Conservation (phyloP, 37 sponge, comb jelly and placozoan species). For the Ephydatia muelleri region DNA sequence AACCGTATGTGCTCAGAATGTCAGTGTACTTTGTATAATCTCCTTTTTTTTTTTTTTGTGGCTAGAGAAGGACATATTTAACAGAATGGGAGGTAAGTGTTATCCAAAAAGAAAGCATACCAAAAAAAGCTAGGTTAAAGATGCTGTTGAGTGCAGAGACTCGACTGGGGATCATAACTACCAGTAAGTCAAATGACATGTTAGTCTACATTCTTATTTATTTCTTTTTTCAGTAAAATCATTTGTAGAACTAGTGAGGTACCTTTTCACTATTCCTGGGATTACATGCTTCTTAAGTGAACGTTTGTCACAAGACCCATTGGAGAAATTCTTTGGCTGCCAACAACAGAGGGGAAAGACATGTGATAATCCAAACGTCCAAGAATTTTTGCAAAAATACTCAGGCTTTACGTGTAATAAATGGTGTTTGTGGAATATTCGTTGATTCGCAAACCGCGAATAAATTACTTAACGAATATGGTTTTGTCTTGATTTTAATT, state of each 20-base stretch:
- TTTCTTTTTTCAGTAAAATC: constrained; percentile 21
- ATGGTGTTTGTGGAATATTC: constrained; percentile 17
- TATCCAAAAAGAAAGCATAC: background rate
- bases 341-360: constrained; percentile 43
- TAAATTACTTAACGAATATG: too few species aligned
- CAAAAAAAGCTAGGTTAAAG: background rate
- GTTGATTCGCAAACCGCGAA: too few species aligned
- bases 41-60: constrained; percentile 1
- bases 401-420: constrained; percentile 49
- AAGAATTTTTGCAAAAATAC: constrained; percentile 53
- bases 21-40: background rate
- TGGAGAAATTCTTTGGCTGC: constrained; percentile 56
- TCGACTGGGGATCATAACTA: constrained; percentile 15
- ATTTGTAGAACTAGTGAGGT: constrained; percentile 26
- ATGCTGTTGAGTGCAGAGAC: constrained; percentile 29
- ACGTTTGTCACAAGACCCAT: constrained; percentile 30
- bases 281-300: constrained; percentile 37
- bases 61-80: constrained; percentile 29
- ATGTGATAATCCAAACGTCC: constrained; percentile 48
- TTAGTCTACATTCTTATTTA: background rate
- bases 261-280: constrained; percentile 17
- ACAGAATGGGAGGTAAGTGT: constrained; percentile 24
- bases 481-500: too few species aligned
- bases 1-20: background rate
- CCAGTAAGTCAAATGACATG: constrained; percentile 7